Percentiles rank a stretch among this genome's conserved stretches.
Conservation (phyloP, 2,888 invertebrate species). For the Eutolmus rufibarbis region DNA sequence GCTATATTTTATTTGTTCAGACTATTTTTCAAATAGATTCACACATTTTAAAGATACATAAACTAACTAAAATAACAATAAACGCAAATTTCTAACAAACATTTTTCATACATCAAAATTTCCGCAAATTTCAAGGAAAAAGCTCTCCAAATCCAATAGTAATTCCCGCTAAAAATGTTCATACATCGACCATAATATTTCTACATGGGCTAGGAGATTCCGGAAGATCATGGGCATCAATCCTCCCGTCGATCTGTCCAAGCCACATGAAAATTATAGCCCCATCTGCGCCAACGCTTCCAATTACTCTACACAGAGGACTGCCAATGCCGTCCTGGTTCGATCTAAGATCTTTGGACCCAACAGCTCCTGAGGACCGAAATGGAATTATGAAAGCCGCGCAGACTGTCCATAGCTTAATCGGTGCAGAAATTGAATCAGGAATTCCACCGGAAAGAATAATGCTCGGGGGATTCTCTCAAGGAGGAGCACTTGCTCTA, state of each 20-base stretch:
- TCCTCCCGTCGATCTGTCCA: slow-evolving; percentile 76
- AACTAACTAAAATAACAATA: not conserved
- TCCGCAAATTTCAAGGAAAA: not conserved
- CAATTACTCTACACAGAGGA: slow-evolving; percentile 84
- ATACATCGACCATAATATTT: slow-evolving; percentile 70
- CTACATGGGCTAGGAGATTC: slow-evolving; percentile 91
- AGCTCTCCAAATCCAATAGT: not conserved
- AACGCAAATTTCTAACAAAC: not conserved
- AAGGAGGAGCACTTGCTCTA: slow-evolving; percentile 92
- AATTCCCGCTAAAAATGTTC: not conserved
- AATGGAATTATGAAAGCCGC: slow-evolving; percentile 80
- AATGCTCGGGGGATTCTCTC: slow-evolving; percentile 88
- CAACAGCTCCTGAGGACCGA: slow-evolving; percentile 84
- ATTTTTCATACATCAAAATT: not conserved
- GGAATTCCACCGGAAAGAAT: slow-evolving; percentile 83
- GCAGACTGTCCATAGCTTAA: slow-evolving; percentile 73
- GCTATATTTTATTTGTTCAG: too few species aligned
- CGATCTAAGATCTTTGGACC: slow-evolving; percentile 80
- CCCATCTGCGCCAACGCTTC: slow-evolving; percentile 84
- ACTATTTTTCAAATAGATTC: too few species aligned
- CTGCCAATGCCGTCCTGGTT: slow-evolving; percentile 92
- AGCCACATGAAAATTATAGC: slow-evolving; percentile 86
- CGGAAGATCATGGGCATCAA: slow-evolving; percentile 89
- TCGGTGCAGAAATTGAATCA: slow-evolving; percentile 75
- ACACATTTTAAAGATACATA: too few species aligned